phyloP scores from a whole-genome alignment of 2,888 invertebrate species.

The Petrophora chlorosata region DNA sequence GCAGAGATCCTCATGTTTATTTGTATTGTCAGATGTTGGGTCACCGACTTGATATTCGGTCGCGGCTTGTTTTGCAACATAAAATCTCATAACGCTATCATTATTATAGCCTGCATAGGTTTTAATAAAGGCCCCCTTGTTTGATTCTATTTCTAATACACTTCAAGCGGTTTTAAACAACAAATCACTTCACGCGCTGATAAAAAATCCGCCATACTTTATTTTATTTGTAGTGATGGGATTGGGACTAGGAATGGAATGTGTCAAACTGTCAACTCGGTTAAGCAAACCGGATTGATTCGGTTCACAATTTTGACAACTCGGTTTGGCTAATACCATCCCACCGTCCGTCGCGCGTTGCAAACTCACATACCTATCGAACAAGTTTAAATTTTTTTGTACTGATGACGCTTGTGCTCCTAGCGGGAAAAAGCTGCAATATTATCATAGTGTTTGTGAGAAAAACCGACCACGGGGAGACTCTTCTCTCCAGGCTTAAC shows the following conservation, averaged over 20 bases:
- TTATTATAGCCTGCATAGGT: constrained; percentile 31
- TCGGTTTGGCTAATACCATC: no score
- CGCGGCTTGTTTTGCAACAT: constrained; percentile 32
- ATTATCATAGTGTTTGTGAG: no score
- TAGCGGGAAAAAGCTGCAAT: no score
- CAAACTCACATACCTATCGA: no score
- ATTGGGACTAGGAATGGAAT: not conserved
- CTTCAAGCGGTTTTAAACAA: constrained; percentile 28
- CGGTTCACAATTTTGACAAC: no score
- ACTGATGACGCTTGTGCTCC: no score
- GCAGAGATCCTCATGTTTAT: constrained; percentile 51
- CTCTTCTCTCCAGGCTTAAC: no score
- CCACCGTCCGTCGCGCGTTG: no score
- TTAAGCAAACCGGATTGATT: no score
- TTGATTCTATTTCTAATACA: constrained; percentile 39
- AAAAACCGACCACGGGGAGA: no score
- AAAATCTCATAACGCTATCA: constrained; percentile 12
- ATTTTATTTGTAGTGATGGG: constrained; percentile 11
- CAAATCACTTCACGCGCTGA: constrained; percentile 34
- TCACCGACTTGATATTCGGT: constrained; percentile 23
- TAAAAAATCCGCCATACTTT: constrained; percentile 54
- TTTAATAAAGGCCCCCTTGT: constrained; percentile 35
- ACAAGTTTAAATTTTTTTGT: no score
- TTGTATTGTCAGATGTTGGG: constrained; percentile 44
- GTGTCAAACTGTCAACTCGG: no score